A percentile compares a stretch with the other conserved stretches of the same genome.
Evolutionary conservation across 2,888 invertebrate genomes (phyloP).

Genomic region (Chymomyza caudatula): DNA sequence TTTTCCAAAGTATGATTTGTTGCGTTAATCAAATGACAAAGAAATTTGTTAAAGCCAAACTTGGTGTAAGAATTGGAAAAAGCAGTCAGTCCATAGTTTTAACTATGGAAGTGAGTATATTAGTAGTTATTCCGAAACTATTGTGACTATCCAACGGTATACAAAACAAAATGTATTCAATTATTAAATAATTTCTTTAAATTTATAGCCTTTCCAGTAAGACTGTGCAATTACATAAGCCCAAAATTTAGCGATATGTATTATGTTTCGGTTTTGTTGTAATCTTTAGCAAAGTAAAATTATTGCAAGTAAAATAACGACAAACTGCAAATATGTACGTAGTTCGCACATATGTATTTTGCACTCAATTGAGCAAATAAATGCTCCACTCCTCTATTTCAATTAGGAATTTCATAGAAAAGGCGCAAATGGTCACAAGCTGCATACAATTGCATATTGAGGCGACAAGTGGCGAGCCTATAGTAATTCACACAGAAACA

Average conservation of each 20-base stretch:
- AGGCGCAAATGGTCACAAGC: neutral
- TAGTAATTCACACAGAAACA: conserved; percentile 44
- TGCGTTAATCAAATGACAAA: too few species aligned
- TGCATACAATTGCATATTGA: conserved; percentile 6
- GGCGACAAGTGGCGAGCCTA: conserved; percentile 33
- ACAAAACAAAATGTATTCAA: too few species aligned
- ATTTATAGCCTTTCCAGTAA: neutral
- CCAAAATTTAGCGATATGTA: neutral
- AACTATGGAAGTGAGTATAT: too few species aligned
- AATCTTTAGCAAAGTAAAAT: conserved; percentile 24
- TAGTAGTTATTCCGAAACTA: too few species aligned
- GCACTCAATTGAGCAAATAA: conserved; percentile 15
- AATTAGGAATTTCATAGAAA: conserved; percentile 4
- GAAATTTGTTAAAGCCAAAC: too few species aligned
- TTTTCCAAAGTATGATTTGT: too few species aligned
- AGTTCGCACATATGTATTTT: neutral
- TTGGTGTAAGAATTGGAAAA: too few species aligned
- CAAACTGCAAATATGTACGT: neutral
- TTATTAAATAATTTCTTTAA: too few species aligned
- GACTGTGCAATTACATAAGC: neutral
- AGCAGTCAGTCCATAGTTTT: too few species aligned
- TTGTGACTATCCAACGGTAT: too few species aligned
- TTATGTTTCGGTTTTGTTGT: too few species aligned
- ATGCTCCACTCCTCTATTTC: neutral
- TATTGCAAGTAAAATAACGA: conserved; percentile 22